phyloP scores from a whole-genome alignment of 53 echinoderm and acorn worm genomes.

The Apostichopus leukothele region DNA sequence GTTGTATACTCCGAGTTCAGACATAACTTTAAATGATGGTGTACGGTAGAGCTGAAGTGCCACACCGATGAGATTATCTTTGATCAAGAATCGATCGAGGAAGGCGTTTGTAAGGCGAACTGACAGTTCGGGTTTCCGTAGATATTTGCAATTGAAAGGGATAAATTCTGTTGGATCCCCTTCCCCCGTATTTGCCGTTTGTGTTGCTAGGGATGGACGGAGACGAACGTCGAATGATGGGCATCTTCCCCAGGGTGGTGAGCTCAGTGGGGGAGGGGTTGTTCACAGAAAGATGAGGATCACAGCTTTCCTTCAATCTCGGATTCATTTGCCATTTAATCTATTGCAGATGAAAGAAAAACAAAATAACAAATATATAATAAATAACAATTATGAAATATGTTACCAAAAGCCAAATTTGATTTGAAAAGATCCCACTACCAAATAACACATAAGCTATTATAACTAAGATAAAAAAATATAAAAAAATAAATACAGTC shows the following conservation, averaged over 20 bases:
- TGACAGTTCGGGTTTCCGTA: slow-evolving; percentile 67
- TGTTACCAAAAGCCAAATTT: too few relatives aligned
- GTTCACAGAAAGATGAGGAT: slow-evolving; percentile 70
- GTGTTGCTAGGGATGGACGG: slow-evolving; percentile 97
- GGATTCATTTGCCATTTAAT: slow-evolving; percentile 70
- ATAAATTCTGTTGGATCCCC: slow-evolving; percentile 68
- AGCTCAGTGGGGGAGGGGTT: slow-evolving; percentile 83
- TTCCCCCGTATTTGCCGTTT: slow-evolving; percentile 91
- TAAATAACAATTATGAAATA: too few relatives aligned
- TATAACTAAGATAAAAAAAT: too few relatives aligned
- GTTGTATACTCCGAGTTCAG: too few relatives aligned
- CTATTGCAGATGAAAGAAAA: slow-evolving; percentile 14
- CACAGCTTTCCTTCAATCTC: slow-evolving; percentile 67
- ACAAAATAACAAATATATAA: too few relatives aligned
- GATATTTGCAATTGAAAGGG: slow-evolving; percentile 92
- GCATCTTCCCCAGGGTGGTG: slow-evolving; percentile 66
- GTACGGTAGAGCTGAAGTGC: too few relatives aligned
- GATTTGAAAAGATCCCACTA: too few relatives aligned
- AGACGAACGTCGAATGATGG: slow-evolving; percentile 63
- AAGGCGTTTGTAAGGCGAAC: slow-evolving; percentile 59
- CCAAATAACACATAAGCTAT: too few relatives aligned
- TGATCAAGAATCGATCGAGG: slow-evolving; percentile 17
- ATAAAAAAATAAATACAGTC: too few relatives aligned
- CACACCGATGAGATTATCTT: neutral
- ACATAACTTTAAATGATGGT: too few relatives aligned